phyloP scores from a whole-genome alignment of 1,140 invertebrate genomes.

The Heliothis subflexa region DNA sequence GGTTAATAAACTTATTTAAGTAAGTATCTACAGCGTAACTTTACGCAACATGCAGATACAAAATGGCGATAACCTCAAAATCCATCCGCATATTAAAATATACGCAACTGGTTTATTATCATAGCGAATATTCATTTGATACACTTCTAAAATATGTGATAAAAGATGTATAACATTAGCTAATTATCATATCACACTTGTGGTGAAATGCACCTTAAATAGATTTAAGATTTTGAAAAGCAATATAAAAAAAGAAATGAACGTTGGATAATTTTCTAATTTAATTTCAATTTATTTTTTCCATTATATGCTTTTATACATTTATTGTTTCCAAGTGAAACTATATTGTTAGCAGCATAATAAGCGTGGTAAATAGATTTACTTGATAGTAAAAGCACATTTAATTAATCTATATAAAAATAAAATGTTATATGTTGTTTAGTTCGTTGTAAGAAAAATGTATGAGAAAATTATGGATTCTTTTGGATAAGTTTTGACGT shows the following conservation, averaged over 20 bases:
- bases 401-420: too few relatives aligned
- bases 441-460: too few relatives aligned
- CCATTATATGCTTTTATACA: not conserved
- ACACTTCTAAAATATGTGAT: not conserved
- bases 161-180: not conserved
- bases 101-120: slow-evolving; percentile 44
- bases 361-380: too few relatives aligned
- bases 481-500: too few relatives aligned
- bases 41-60: slow-evolving; percentile 39
- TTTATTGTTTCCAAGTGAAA: too few relatives aligned
- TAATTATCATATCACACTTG: not conserved
- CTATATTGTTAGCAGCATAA: too few relatives aligned
- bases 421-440: too few relatives aligned
- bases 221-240: too few relatives aligned
- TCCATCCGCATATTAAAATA: slow-evolving; percentile 64
- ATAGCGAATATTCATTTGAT: not conserved
- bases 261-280: not conserved
- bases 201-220: not conserved
- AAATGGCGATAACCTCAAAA: slow-evolving; percentile 64
- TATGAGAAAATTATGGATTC: too few relatives aligned
- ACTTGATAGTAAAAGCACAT: too few relatives aligned
- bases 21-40: slow-evolving; percentile 13
- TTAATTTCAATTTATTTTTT: not conserved
- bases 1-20: slow-evolving; percentile 23
- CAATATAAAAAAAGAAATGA: not conserved